Conservation (phyloP, 2,888 invertebrate genomes). For the Hypena proboscidalis region DNA sequence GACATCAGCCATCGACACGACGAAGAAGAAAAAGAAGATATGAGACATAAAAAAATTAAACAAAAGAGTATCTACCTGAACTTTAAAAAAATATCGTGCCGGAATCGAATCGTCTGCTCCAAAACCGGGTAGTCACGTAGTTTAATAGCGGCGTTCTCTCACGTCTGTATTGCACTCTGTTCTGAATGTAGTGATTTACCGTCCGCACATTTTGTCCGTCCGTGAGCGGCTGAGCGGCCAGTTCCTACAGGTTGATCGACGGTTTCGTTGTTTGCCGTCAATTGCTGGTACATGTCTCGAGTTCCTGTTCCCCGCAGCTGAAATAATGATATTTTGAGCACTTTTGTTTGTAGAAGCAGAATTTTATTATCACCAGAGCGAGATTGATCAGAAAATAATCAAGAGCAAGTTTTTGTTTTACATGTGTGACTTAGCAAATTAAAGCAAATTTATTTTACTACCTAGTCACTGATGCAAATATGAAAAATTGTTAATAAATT, state of each 20-base stretch:
- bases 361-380: no score
- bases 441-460: no score
- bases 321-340: not conserved
- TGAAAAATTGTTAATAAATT: no score
- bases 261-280: conserved; percentile 22
- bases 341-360: not conserved
- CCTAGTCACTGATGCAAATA: no score
- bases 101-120: not conserved
- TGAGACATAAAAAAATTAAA: no score
- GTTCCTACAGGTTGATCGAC: conserved; percentile 31
- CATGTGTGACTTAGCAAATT: no score
- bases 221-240: conserved; percentile 49
- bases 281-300: conserved; percentile 3
- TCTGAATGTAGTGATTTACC: conserved; percentile 56
- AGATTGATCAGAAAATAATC: no score
- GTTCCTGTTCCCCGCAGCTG: conserved; percentile 9
- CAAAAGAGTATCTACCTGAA: no score
- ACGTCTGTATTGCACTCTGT: conserved; percentile 41
- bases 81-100: not conserved
- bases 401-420: no score
- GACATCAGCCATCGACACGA: no score
- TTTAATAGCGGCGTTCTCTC: conserved; percentile 53
- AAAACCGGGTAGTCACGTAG: conserved; percentile 32
- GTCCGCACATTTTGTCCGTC: conserved; percentile 54
- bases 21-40: no score